A percentile compares a stretch with the other conserved stretches of the same genome.
Conservation (phyloP, 2,888 invertebrate species). For the Eupeodes latifasciatus region DNA sequence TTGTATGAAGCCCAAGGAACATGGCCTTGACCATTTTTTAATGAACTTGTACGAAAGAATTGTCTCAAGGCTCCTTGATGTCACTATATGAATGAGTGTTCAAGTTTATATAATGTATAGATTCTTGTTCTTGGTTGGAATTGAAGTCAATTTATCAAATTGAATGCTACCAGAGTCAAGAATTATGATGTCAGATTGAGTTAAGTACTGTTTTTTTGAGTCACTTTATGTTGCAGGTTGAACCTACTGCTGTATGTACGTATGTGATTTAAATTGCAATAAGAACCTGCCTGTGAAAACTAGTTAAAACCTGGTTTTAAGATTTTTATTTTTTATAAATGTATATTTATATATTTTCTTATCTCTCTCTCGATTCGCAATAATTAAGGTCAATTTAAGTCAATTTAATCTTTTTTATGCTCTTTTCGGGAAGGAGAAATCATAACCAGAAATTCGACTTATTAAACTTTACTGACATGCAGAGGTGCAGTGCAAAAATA, state of each 20-base stretch:
- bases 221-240: slow-evolving; percentile 6
- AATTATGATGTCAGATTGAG: slow-evolving; percentile 7
- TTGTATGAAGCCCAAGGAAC: too few relatives aligned
- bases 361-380: slow-evolving; percentile 12
- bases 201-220: neutral
- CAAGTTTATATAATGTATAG: too few relatives aligned
- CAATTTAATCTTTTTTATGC: slow-evolving; percentile 31
- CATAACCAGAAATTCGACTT: slow-evolving; percentile 35
- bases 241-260: neutral
- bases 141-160: slow-evolving; percentile 5
- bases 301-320: slow-evolving; percentile 38
- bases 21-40: too few relatives aligned
- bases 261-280: slow-evolving; percentile 23
- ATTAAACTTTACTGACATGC: slow-evolving; percentile 34
- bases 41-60: too few relatives aligned
- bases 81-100: too few relatives aligned
- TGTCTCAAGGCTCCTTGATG: too few relatives aligned
- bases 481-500: slow-evolving; percentile 42
- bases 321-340: neutral
- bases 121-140: neutral
- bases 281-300: slow-evolving; percentile 41
- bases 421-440: slow-evolving; percentile 28
- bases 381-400: slow-evolving; percentile 43
- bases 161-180: slow-evolving; percentile 2
- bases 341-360: neutral